Evolutionary conservation across 2,113 vertebrate species (phyloP), one percentile per base, ranked within the genome.

Genomic region (Haliaeetus leucogaster): DNA sequence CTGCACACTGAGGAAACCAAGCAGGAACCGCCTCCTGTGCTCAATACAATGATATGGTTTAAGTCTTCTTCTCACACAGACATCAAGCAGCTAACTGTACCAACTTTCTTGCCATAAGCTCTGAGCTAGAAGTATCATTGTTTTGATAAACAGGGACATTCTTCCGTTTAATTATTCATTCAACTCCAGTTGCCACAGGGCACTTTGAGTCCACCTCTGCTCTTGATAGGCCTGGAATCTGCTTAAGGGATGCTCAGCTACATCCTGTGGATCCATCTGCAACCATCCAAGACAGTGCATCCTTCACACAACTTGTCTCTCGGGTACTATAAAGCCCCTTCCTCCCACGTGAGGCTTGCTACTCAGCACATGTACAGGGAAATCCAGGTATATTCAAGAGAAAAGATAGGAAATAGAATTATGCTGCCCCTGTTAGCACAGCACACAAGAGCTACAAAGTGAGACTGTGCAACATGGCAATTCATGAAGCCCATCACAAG

Each of bases 361-460:
- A 21, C 50, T 66, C 27, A 30, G 62, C 14, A 63, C 29, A 43
- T 0, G 1, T 17, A 67, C 45, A 55, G 0, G 1, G 53, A 82
- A 74, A 90, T n/a, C 12, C 32, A 84, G 6, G 7, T 55, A 13
- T 34, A 55, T 27, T 55, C 17, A 88, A 65, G 66, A 56, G 52
- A 56, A 77, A 36, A 32, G 19, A 59, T 1, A 59, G 18, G 16
- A 74, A 74, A 50, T 6, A 71, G 19, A 89, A 76, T n/a, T 30
- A 40, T 2, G 17, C 21, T 63, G n/a, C 26, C 47, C 38, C 48
- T 82, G 13, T 23, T 76, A 47, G 9, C 23, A 20, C 20, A 68
- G 17, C 30, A 85, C 25, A 38, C 0, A 10, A 50, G 7, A 25
- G 25, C 81, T 74, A 55, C 53, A 38, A 77, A 81, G 30, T 9